Conservation (phyloP, 2,113 vertebrate genomes). For the Cathartes aura region DNA sequence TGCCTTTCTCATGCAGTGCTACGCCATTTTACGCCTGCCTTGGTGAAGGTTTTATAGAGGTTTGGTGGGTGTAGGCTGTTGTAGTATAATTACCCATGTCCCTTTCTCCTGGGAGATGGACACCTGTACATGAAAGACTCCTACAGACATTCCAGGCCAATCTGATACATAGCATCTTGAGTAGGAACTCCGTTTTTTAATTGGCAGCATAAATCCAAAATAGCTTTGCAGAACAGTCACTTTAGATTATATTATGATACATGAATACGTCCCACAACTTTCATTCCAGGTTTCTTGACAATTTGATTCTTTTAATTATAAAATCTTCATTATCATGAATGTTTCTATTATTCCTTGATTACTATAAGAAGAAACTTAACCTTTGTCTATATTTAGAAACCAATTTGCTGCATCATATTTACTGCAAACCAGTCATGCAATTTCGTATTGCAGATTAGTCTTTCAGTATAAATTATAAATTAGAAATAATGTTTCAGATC, state of each 20-base stretch:
- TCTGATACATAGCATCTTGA: background rate
- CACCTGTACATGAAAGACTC: background rate
- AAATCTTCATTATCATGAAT: slow-evolving; percentile 33
- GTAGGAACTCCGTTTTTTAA: background rate
- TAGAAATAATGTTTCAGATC: slow-evolving; percentile 38
- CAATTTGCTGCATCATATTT: slow-evolving; percentile 60
- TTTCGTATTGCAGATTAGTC: slow-evolving; percentile 59
- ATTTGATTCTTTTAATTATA: slow-evolving; percentile 49
- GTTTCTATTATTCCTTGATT: slow-evolving; percentile 54
- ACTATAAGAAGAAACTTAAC: slow-evolving; percentile 33
- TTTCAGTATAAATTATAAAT: slow-evolving; percentile 59
- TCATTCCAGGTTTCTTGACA: slow-evolving; percentile 21
- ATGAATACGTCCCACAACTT: background rate
- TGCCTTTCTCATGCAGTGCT: background rate
- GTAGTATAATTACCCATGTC: rapidly evolving
- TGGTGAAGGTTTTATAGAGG: rapidly evolving
- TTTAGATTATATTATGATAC: background rate
- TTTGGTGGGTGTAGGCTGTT: background rate
- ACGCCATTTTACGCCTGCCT: background rate
- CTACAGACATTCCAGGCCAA: rapidly evolving
- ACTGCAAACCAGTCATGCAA: slow-evolving; percentile 62
- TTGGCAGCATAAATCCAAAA: background rate
- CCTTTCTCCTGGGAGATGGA: background rate
- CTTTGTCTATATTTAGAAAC: slow-evolving; percentile 69
- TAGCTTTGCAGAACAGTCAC: background rate